Conservation (phyloP, 2,888 invertebrate species). For the Lissonota sp. region DNA sequence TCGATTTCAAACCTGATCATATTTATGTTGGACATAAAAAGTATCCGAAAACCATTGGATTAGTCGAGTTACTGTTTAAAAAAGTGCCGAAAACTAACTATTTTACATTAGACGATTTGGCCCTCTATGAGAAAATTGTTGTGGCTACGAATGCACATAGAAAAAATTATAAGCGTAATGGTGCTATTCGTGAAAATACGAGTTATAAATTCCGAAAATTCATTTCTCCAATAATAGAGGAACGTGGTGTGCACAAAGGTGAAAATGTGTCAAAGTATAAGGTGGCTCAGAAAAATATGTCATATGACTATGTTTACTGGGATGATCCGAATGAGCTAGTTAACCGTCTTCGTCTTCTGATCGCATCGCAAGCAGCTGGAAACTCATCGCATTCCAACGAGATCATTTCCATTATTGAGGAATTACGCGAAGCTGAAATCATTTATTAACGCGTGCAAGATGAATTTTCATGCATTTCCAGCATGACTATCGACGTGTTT, state of each 20-base stretch:
- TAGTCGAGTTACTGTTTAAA: conserved; percentile 27
- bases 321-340: conserved; percentile 57
- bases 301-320: conserved; percentile 48
- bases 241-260: neutral
- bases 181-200: conserved; percentile 3
- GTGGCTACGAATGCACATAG: conserved; percentile 49
- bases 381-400: conserved; percentile 54
- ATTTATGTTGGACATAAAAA: conserved; percentile 21
- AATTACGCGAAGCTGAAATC: too few species aligned
- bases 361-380: conserved; percentile 42
- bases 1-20: conserved; percentile 27
- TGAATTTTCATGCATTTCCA: neutral
- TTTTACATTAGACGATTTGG: neutral
- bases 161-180: conserved; percentile 40
- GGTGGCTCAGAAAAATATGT: conserved; percentile 1
- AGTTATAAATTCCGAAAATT: conserved; percentile 30
- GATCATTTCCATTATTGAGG: conserved; percentile 49
- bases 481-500: conserved; percentile 36
- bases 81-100: neutral
- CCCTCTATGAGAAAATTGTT: conserved; percentile 46
- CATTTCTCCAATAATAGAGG: conserved; percentile 9
- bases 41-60: conserved; percentile 44
- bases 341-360: conserved; percentile 28
- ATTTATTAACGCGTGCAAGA: too few species aligned
- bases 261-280: conserved; percentile 16